phyloP scores from a whole-genome alignment of 92 coral and sea anemone genomes.

The Phenganax stokvisi region DNA sequence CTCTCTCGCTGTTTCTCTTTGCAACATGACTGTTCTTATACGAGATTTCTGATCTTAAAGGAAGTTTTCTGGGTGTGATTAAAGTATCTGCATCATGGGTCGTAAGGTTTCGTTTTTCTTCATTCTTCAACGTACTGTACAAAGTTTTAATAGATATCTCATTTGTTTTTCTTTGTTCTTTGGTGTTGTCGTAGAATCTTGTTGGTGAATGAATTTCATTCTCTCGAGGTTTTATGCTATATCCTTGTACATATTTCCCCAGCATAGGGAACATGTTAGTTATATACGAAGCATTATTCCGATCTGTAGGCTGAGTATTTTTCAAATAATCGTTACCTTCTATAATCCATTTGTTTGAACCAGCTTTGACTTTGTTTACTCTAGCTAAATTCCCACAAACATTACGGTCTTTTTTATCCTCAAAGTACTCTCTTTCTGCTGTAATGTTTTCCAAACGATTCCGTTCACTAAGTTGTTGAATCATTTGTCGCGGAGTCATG shows the following conservation, averaged over 20 bases:
- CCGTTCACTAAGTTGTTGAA: conserved; percentile 22
- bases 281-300: neutral
- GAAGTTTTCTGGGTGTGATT: neutral
- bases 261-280: neutral
- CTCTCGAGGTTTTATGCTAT: neutral
- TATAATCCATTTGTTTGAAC: conserved; percentile 23
- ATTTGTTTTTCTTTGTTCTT: neutral
- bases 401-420: neutral
- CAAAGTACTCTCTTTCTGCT: neutral
- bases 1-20: neutral
- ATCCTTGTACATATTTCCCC: neutral
- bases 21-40: neutral
- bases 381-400: neutral
- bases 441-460: neutral
- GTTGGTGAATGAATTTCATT: conserved; percentile 8
- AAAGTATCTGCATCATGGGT: neutral
- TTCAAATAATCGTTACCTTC: neutral
- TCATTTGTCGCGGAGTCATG: conserved; percentile 31
- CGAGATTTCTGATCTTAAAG: neutral
- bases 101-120: neutral
- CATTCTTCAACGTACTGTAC: conserved; percentile 31
- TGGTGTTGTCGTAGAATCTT: neutral
- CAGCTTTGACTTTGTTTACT: conserved; percentile 3
- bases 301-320: neutral
- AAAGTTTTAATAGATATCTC: conserved; percentile 11